Evolutionary conservation across 2,888 invertebrate genomes (phyloP).

Genomic region (Trissoscelio sp.): DNA sequence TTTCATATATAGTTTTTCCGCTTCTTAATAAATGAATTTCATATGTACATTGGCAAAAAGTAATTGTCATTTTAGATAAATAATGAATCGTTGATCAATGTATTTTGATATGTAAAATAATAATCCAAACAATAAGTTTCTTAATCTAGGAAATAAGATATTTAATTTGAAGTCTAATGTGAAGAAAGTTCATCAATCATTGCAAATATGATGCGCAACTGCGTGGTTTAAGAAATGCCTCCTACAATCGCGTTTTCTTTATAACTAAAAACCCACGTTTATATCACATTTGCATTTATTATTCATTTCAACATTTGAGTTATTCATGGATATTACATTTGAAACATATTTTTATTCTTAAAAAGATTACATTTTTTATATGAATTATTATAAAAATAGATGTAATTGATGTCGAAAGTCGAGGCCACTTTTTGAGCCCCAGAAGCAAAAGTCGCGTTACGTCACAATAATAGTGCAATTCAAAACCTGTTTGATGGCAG

Average conservation of each 20-base stretch:
- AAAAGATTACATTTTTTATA: not conserved
- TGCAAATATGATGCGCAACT: slow-evolving; percentile 24
- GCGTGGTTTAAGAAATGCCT: slow-evolving; percentile 16
- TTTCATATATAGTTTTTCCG: not conserved
- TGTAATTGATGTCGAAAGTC: not conserved
- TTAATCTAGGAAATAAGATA: not conserved
- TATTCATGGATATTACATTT: not conserved
- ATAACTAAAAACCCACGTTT: slow-evolving; percentile 15
- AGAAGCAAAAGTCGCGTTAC: slow-evolving; percentile 34
- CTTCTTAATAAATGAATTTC: not conserved
- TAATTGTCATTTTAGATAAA: too few relatives aligned
- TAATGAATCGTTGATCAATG: too few relatives aligned
- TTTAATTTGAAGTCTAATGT: not conserved
- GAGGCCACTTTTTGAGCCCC: slow-evolving; percentile 3
- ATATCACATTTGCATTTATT: slow-evolving; percentile 16
- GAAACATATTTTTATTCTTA: not conserved
- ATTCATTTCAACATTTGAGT: slow-evolving; percentile 6
- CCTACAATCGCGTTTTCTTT: slow-evolving; percentile 23
- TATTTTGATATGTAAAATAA: too few relatives aligned
- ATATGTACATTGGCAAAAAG: not conserved
- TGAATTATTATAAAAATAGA: too few relatives aligned
- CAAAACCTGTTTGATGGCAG: slow-evolving; percentile 69
- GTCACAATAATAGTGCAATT: slow-evolving; percentile 41
- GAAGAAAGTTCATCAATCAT: slow-evolving; percentile 36
- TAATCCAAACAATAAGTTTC: not conserved